Evolutionary conservation across 2,797 vertebrate species (phyloP).

Genomic region (Valencia hispanica): DNA sequence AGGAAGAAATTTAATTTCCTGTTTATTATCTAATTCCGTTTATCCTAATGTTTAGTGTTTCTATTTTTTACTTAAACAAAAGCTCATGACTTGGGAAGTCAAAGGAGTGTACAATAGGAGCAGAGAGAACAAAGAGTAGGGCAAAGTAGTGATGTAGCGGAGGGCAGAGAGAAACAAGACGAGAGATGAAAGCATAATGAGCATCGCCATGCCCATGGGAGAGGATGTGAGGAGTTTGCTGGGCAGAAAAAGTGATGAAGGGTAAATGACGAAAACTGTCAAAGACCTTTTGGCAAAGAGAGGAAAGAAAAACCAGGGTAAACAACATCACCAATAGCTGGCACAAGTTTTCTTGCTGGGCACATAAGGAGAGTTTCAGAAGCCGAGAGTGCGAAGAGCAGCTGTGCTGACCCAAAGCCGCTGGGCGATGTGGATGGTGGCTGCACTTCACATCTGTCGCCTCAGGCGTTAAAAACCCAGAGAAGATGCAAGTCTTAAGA

Average conservation of each 20-base stretch:
- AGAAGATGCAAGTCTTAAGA: slow-evolving; percentile 43
- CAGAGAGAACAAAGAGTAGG: slow-evolving; percentile 53
- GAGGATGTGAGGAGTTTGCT: slow-evolving; percentile 51
- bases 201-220: slow-evolving; percentile 62
- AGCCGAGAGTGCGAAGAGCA: slow-evolving; percentile 28
- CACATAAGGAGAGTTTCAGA: slow-evolving; percentile 20
- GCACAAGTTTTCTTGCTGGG: slow-evolving; percentile 55
- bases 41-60: neutral
- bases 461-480: slow-evolving; percentile 38
- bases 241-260: slow-evolving; percentile 45
- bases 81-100: slow-evolving; percentile 12
- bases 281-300: slow-evolving; percentile 20
- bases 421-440: slow-evolving; percentile 28
- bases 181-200: slow-evolving; percentile 75
- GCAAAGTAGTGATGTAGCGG: slow-evolving; percentile 30
- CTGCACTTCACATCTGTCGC: slow-evolving; percentile 51
- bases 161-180: slow-evolving; percentile 27
- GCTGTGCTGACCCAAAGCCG: slow-evolving; percentile 49
- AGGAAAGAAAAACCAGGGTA: slow-evolving; percentile 15
- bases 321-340: slow-evolving; percentile 47
- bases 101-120: slow-evolving; percentile 31
- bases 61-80: slow-evolving; percentile 4
- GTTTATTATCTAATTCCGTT: slow-evolving; percentile 4
- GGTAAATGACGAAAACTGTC: slow-evolving; percentile 45
- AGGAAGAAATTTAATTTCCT: slow-evolving; percentile 26